These are phyloP conservation scores for Ceratotherium simum DNA, from an alignment of 2,113 vertebrate genomes.

Conservation along the genomic window DNA sequence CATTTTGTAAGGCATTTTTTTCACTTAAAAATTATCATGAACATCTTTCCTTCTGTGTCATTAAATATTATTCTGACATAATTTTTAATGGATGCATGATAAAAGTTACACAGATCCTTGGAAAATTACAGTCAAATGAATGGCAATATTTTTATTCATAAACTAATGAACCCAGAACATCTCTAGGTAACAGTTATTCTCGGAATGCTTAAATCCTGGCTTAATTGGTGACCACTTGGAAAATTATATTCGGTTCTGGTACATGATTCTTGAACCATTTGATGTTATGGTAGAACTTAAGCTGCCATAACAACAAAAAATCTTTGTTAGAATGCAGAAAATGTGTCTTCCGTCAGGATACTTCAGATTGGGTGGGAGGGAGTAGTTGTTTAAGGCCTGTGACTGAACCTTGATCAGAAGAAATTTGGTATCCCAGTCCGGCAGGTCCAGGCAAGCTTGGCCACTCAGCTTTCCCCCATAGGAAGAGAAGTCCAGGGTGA, in stretches of 20 bases:
- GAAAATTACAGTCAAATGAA: neutral
- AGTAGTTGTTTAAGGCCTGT: neutral
- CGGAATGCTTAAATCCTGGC: neutral
- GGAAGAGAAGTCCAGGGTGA: neutral
- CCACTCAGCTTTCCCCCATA: neutral
- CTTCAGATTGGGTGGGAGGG: neutral
- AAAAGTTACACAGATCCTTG: neutral
- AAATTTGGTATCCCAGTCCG: neutral
- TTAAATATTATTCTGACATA: neutral
- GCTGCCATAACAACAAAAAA: neutral
- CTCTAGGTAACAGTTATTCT: constrained; percentile 25
- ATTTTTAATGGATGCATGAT: neutral
- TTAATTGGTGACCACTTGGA: neutral
- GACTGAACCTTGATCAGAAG: neutral
- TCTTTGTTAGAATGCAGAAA: constrained; percentile 5
- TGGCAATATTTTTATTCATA: neutral
- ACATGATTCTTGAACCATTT: neutral
- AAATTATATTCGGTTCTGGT: constrained; percentile 36
- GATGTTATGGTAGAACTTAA: constrained; percentile 5
- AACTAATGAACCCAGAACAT: constrained; percentile 7
- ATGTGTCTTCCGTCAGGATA: neutral
- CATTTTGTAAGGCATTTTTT: constrained; percentile 31
- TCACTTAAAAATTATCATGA: constrained; percentile 8
- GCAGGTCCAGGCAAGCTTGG: neutral
- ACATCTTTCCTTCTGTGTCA: neutral